Conservation (phyloP, 2,113 vertebrate species). For the Otolemur garnettii region DNA sequence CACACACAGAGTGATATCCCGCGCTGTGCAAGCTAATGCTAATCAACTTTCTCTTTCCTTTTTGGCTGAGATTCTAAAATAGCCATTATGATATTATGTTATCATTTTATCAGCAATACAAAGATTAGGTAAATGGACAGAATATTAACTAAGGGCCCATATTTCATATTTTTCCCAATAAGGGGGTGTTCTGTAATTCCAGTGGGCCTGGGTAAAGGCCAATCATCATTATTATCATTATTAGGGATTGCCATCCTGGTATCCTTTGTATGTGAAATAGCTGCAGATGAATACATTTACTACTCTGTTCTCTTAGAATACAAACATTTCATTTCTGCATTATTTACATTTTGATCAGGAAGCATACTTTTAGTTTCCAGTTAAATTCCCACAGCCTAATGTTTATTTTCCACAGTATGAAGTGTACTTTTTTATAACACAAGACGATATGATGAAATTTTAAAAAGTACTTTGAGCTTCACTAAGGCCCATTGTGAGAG, state of each 20-base stretch:
- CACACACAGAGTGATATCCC: neutral
- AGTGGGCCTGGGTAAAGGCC: neutral
- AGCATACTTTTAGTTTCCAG: conserved; percentile 61
- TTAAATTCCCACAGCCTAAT: neutral
- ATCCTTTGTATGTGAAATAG: neutral
- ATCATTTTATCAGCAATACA: conserved; percentile 57
- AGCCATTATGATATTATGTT: conserved; percentile 60
- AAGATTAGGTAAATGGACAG: conserved; percentile 33
- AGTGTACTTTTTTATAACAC: conserved; percentile 25
- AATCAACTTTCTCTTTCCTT: conserved; percentile 51
- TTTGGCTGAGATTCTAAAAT: conserved; percentile 70
- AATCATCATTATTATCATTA: neutral
- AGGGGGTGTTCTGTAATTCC: neutral
- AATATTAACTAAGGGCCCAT: neutral
- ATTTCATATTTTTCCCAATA: neutral
- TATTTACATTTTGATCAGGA: conserved; percentile 47
- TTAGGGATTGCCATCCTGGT: neutral
- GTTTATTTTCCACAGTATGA: conserved; percentile 37
- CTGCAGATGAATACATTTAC: neutral
- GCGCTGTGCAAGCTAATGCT: conserved; percentile 38
- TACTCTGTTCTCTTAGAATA: neutral
- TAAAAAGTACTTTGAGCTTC: conserved; percentile 21
- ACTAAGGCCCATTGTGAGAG: neutral
- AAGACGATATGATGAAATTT: conserved; percentile 11
- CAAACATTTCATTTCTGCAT: conserved; percentile 21